phyloP scores from a whole-genome alignment of 2,797 vertebrate species.

The Micrastur ruficollis region DNA sequence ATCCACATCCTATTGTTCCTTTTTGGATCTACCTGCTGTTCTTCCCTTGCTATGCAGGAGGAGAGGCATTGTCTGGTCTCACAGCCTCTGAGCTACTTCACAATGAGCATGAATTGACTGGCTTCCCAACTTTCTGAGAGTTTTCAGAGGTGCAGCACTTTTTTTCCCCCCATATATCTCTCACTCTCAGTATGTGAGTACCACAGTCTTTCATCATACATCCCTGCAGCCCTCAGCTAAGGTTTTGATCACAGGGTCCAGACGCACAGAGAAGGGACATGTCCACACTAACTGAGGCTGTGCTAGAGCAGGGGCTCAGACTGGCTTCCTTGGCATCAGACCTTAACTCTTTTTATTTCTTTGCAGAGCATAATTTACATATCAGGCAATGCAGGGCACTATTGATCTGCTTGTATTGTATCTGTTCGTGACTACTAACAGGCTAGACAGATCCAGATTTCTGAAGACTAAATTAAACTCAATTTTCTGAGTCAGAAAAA shows the following conservation, averaged over 20 bases:
- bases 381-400: background rate
- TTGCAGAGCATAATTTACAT: background rate
- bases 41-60: background rate
- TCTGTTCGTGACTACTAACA: background rate
- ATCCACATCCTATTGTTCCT: background rate
- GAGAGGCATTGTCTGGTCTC: background rate
- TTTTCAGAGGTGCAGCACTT: background rate
- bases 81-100: background rate
- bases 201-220: background rate
- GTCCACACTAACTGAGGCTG: background rate
- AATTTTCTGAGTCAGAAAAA: constrained; percentile 59
- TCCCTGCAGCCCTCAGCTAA: background rate
- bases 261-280: background rate
- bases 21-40: background rate
- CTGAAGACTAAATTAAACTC: constrained; percentile 50
- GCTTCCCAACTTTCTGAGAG: background rate
- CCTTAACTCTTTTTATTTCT: background rate
- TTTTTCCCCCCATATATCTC: rapidly evolving
- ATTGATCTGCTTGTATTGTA: background rate
- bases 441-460: constrained; percentile 11
- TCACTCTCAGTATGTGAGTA: background rate
- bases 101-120: constrained; percentile 11
- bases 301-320: background rate
- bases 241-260: background rate
- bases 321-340: background rate